Conservation (phyloP, 2,113 vertebrate genomes). For the Bos indicus region DNA sequence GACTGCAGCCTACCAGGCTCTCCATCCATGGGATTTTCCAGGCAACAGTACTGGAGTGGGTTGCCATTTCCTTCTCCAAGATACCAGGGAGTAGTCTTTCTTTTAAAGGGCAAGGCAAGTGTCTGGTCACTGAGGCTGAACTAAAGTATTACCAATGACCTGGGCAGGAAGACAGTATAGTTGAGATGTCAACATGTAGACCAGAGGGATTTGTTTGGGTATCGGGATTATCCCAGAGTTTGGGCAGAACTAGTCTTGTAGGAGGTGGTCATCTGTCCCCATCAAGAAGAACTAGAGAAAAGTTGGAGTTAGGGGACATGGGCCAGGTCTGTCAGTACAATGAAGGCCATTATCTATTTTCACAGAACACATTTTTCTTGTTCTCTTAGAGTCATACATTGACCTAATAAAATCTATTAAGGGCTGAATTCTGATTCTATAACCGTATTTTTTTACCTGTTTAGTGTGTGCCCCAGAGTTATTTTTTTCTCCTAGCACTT, state of each 20-base stretch:
- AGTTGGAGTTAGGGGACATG: not conserved
- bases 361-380: not conserved
- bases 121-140: not conserved
- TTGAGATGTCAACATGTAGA: not conserved
- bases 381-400: not conserved
- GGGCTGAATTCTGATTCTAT: not conserved
- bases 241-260: not conserved
- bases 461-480: not conserved
- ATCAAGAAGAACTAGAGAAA: not conserved
- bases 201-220: not conserved
- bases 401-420: not conserved
- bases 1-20: too few species aligned
- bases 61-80: too few species aligned
- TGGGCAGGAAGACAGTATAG: not conserved
- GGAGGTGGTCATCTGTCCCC: not conserved
- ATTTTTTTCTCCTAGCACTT: not conserved
- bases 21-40: too few species aligned
- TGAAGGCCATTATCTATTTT: not conserved
- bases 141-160: not conserved
- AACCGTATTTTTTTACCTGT: not conserved
- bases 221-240: not conserved
- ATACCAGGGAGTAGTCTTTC: not conserved
- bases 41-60: too few species aligned
- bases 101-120: not conserved
- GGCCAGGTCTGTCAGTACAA: not conserved